Base-by-base conservation (phyloP, 2,113 vertebrate genomes). In the Psilopsiagon aurifrons region DNA sequence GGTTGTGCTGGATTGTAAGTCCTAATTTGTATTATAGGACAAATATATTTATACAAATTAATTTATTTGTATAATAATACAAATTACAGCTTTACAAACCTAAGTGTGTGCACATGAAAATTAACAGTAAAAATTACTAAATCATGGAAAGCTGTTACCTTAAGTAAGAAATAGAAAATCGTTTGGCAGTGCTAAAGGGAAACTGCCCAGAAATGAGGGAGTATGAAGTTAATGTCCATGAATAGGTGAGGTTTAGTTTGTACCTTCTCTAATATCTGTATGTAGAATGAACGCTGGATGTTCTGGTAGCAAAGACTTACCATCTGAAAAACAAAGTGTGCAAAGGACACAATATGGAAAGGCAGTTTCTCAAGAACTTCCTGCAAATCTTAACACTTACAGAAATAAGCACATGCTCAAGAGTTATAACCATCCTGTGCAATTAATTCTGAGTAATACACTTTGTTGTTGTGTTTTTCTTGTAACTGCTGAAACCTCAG, bases 61-160 rank as follows among this genome's bases (percentile, higher is more conserved):
- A 39, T 39, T 39, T 39, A 39, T 39, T 39, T 39, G 39, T 39
- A 39, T 39, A 9, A 39, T 73, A 59, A 39, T 64, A 27, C 35
- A 62, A 10, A 63, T 77, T 71, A 33, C 13, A 76, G 20, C 41
- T 84, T 88, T 62, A 35, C 24, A 80, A 54, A 46, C 31, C 1
- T 3, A 25, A 66, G 33, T 14, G 14, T 37, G 28, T 0, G 0
- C 35, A 15, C 7, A 1, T 47, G 63, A 57, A 60, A 44, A 12
- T 66, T 67, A 18, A 27, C n/a, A 31, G 5, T 63, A 59, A 59
- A 91, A 73, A 73, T 14, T 0, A n/a, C 37, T 57, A 81, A 31
- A 9, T 52, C 10, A 3, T 14, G 27, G 49, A 31, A 88, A 85
- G 31, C 52, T 73, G 29, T 29, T 68, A 13, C 13, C 25, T 85